Percentiles rank a stretch among this genome's conserved stretches.
Conservation (phyloP, 2,797 vertebrate species). For the Ispidina picta region DNA sequence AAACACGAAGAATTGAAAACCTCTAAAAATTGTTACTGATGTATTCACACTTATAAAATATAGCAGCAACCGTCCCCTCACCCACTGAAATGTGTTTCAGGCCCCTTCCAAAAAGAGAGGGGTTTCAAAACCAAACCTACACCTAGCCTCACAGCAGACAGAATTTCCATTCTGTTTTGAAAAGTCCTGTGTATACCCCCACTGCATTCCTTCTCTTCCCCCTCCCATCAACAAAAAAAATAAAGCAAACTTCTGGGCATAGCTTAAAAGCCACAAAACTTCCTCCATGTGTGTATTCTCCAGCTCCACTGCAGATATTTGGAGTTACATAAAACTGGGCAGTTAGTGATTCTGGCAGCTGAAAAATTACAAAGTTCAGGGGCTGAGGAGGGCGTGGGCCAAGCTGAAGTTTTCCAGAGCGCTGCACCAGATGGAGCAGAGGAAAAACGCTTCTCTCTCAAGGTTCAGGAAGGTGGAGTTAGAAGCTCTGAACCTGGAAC, state of each 20-base stretch:
- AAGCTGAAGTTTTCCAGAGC: constrained; percentile 67
- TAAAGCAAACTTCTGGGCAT: constrained; percentile 35
- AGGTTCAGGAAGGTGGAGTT: constrained; percentile 50
- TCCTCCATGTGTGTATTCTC: constrained; percentile 52
- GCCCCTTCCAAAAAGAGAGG: constrained; percentile 28
- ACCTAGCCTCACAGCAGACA: background rate
- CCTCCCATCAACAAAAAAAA: background rate
- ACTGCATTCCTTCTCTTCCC: background rate
- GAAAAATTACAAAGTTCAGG: constrained; percentile 69
- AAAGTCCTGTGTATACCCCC: background rate
- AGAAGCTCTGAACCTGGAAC: constrained; percentile 38
- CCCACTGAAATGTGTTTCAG: background rate
- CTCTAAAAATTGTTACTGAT: constrained; percentile 48
- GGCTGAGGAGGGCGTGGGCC: constrained; percentile 19
- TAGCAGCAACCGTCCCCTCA: background rate
- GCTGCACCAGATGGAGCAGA: constrained; percentile 50
- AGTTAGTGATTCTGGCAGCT: constrained; percentile 63
- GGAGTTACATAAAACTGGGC: constrained; percentile 66
- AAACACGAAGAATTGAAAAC: constrained; percentile 5
- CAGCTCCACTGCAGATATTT: constrained; percentile 52
- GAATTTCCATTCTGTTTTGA: constrained; percentile 34
- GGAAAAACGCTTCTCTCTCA: constrained; percentile 24
- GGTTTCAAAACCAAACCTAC: constrained; percentile 61
- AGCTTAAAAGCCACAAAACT: constrained; percentile 54
- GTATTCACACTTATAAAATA: constrained; percentile 55